Conservation (phyloP, 2,797 vertebrate species). For the Pyrocephalus nanus region DNA sequence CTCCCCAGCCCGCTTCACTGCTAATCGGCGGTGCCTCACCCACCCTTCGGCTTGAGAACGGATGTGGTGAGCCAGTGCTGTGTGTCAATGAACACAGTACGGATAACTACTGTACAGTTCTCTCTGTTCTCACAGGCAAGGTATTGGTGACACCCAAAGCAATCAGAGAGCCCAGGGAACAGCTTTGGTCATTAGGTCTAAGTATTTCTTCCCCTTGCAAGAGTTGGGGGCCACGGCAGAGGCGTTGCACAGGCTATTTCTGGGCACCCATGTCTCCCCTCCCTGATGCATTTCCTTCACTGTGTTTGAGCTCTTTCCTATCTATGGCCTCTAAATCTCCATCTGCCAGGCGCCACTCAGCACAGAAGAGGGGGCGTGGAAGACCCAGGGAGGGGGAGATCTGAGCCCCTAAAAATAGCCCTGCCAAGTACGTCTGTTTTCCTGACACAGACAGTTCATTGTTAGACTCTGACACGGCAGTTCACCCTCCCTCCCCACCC, state of each 20-base stretch:
- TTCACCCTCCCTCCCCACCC: constrained; percentile 27
- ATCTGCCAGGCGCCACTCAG: constrained; percentile 74
- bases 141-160: not conserved
- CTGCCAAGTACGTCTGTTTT: constrained; percentile 68
- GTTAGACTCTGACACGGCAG: constrained; percentile 64
- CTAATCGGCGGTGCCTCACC: not conserved
- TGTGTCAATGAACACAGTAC: not conserved
- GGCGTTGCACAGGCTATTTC: constrained; percentile 40
- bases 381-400: not conserved
- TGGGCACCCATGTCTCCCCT: constrained; percentile 50
- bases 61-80: not conserved
- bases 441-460: constrained; percentile 73
- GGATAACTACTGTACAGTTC: not conserved
- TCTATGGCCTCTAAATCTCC: constrained; percentile 71
- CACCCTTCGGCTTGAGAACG: rapidly evolving
- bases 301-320: constrained; percentile 73
- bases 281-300: constrained; percentile 55
- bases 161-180: not conserved
- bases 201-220: not conserved
- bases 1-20: not conserved
- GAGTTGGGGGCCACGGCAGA: rapidly evolving
- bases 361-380: constrained; percentile 64
- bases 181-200: not conserved
- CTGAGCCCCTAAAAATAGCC: constrained; percentile 78
- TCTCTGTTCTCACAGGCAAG: not conserved